Evolutionary conservation across 1,140 invertebrate species (phyloP).

Genomic region (Drosophila pandora): DNA sequence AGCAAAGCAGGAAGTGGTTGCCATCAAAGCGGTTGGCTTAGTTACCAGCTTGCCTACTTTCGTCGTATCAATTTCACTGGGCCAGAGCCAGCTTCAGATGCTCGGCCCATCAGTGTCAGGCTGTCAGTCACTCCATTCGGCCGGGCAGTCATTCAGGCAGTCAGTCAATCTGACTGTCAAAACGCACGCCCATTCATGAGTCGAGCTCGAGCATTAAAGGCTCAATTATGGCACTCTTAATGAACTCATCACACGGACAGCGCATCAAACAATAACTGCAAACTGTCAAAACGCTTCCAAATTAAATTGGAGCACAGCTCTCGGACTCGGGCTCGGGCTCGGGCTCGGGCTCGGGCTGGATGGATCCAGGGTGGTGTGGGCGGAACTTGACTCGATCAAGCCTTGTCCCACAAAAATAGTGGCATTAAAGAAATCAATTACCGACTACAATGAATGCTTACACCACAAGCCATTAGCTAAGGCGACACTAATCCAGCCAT

Average conservation of each 20-base stretch:
- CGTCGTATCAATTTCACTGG: slow-evolving; percentile 72
- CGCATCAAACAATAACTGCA: slow-evolving; percentile 79
- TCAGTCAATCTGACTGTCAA: slow-evolving; percentile 63
- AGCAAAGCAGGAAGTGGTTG: slow-evolving; percentile 61
- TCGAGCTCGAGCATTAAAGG: slow-evolving; percentile 62
- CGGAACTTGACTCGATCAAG: slow-evolving; percentile 24
- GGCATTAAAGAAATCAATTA: slow-evolving; percentile 74
- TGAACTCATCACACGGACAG: slow-evolving; percentile 81
- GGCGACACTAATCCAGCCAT: slow-evolving; percentile 71
- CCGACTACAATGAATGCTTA: slow-evolving; percentile 42
- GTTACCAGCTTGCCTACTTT: slow-evolving; percentile 61
- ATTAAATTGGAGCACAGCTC: slow-evolving; percentile 68
- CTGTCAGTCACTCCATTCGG: slow-evolving; percentile 43
- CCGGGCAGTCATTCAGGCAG: slow-evolving; percentile 34
- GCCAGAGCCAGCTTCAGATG: slow-evolving; percentile 27
- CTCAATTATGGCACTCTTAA: slow-evolving; percentile 79
- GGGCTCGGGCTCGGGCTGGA: too few relatives aligned
- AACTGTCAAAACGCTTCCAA: slow-evolving; percentile 75
- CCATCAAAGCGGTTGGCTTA: slow-evolving; percentile 38
- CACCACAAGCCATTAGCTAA: slow-evolving; percentile 69
- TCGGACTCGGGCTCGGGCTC: too few relatives aligned
- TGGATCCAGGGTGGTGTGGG: slow-evolving; percentile 39
- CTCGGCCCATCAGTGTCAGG: slow-evolving; percentile 63
- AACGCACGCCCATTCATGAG: slow-evolving; percentile 75
- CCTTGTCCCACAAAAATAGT: not conserved